A percentile compares a stretch with the other conserved stretches of the same genome.
Evolutionary conservation across 2,113 vertebrate species (phyloP).

Genomic region (Acanthisitta chloris): DNA sequence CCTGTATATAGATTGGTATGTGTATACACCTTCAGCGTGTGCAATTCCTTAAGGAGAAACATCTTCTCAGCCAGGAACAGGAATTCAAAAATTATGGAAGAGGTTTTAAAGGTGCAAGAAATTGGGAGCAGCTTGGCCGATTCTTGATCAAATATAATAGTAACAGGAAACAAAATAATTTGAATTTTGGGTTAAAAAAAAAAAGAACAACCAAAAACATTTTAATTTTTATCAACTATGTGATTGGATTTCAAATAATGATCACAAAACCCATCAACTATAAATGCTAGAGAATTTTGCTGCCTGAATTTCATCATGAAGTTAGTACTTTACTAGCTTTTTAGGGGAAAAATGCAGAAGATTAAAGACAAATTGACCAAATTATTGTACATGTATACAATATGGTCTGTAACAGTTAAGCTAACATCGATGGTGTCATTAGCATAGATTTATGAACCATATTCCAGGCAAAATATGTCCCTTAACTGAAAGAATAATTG

Average conservation of each 20-base stretch:
- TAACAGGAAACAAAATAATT: neutral
- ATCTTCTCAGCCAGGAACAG: neutral
- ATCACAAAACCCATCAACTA: neutral
- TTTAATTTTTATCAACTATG: neutral
- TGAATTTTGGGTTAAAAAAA: neutral
- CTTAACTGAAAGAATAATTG: neutral
- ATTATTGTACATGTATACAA: neutral
- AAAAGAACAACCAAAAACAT: neutral
- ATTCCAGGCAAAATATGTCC: neutral
- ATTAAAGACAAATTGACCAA: neutral
- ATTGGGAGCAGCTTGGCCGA: neutral
- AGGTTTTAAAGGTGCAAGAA: neutral
- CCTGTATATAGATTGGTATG: too few species aligned
- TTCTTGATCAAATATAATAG: neutral
- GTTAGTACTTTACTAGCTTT: neutral
- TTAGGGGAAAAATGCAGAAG: neutral
- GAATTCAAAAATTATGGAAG: neutral
- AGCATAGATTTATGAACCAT: neutral
- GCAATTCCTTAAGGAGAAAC: neutral
- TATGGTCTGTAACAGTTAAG: neutral
- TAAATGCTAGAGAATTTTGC: neutral
- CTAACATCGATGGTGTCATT: neutral
- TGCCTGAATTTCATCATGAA: neutral
- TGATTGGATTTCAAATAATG: neutral
- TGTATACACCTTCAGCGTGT: too few species aligned